Evolutionary conservation across 2,113 vertebrate species (phyloP).

Genomic region (Triplophysa siluroides): DNA sequence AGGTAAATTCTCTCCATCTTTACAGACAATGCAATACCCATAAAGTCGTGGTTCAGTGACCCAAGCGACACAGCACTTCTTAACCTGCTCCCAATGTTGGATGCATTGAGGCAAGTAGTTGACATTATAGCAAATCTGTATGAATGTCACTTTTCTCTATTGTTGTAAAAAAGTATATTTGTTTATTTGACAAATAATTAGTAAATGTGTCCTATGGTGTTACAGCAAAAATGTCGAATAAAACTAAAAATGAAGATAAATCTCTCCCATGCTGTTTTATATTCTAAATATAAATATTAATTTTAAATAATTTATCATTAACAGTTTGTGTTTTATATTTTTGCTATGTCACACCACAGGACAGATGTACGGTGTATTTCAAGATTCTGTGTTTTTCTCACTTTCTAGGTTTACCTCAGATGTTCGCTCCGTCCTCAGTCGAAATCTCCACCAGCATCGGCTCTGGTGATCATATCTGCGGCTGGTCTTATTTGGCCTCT

Average conservation of each 20-base stretch:
- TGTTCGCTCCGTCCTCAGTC: slow-evolving; percentile 91
- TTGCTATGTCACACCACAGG: too few species aligned
- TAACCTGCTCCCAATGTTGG: slow-evolving; percentile 92
- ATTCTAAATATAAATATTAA: too few species aligned
- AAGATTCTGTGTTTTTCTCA: neutral
- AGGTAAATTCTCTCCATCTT: neutral
- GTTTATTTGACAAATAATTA: too few species aligned
- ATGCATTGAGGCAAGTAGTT: slow-evolving; percentile 84
- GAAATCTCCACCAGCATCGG: slow-evolving; percentile 92
- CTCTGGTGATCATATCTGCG: slow-evolving; percentile 83
- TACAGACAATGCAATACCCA: slow-evolving; percentile 92
- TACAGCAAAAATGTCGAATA: too few species aligned
- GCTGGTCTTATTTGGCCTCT: slow-evolving; percentile 15
- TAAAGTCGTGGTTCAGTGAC: slow-evolving; percentile 95
- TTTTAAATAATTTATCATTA: too few species aligned
- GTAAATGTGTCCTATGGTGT: too few species aligned
- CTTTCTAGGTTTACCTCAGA: slow-evolving; percentile 87
- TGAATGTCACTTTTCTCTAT: too few species aligned
- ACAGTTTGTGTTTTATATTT: too few species aligned
- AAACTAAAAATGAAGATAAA: too few species aligned
- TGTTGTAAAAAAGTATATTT: too few species aligned
- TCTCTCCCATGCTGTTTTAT: too few species aligned
- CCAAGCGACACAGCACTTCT: slow-evolving; percentile 93
- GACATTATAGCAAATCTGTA: neutral
- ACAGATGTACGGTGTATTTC: too few species aligned